These are phyloP conservation scores for Urocyon cinereoargenteus DNA, from an alignment of 2,797 vertebrate genomes.

Conservation along the genomic window DNA sequence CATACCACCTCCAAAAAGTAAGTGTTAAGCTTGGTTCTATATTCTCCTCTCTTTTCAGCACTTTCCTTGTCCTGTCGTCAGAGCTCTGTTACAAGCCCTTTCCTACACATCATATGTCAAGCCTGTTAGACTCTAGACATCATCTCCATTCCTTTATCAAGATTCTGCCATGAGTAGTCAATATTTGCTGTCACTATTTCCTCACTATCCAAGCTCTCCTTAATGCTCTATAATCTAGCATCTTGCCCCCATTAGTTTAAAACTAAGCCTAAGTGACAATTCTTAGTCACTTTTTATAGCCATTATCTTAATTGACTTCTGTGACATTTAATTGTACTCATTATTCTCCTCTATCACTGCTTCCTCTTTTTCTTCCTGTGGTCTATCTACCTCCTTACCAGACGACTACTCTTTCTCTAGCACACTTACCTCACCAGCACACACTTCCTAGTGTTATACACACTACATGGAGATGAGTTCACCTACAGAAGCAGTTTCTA, in stretches of 20 bases:
- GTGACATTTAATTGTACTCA: neutral
- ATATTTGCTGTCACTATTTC: neutral
- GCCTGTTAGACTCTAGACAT: neutral
- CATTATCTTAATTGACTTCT: neutral
- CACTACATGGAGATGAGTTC: neutral
- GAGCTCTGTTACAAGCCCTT: neutral
- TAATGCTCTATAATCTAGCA: neutral
- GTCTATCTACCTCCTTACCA: neutral
- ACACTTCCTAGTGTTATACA: neutral
- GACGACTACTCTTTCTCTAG: neutral
- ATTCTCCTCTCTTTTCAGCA: constrained; percentile 1
- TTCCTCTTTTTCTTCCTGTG: neutral
- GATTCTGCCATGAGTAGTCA: constrained; percentile 25
- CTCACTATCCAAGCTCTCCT: constrained; percentile 17
- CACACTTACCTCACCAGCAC: neutral
- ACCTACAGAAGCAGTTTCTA: neutral
- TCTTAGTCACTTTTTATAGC: constrained; percentile 24
- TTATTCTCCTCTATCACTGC: neutral
- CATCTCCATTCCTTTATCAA: neutral
- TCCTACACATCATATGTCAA: neutral
- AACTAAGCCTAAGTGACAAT: constrained; percentile 23
- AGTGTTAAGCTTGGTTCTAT: neutral
- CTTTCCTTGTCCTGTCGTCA: neutral
- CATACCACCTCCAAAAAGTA: neutral
- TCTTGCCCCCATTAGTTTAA: neutral